Conservation (phyloP, 92 coral and sea anemone genomes). For the Paragorgia papillata region DNA sequence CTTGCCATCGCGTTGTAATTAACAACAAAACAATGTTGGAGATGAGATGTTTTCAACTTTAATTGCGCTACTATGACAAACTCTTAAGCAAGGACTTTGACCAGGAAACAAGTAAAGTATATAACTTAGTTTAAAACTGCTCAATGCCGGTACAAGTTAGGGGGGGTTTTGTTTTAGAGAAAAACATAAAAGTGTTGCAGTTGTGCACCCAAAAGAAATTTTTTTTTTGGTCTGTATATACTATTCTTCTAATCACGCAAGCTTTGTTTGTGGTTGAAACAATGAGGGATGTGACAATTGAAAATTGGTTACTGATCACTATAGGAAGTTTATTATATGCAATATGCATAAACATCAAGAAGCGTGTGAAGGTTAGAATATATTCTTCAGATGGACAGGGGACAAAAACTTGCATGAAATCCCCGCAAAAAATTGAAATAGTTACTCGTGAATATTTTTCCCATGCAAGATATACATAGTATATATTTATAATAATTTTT, state of each 20-base stretch:
- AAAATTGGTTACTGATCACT: not conserved
- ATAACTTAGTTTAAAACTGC: not conserved
- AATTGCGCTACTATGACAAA: conserved; percentile 34
- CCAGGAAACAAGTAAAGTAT: conserved; percentile 29
- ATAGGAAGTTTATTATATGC: too few species aligned
- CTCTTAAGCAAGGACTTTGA: not conserved
- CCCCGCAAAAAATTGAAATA: too few species aligned
- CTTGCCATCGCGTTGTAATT: conserved; percentile 1
- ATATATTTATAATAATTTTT: too few species aligned
- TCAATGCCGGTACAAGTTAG: too few species aligned
- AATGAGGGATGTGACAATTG: not conserved
- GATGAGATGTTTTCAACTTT: conserved; percentile 10
- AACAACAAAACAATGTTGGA: not conserved
- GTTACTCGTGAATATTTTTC: too few species aligned
- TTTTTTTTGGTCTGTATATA: not conserved
- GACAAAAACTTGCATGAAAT: too few species aligned
- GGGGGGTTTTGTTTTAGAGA: not conserved
- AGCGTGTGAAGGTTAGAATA: too few species aligned
- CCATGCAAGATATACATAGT: too few species aligned
- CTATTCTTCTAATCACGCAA: not conserved
- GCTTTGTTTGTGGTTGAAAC: not conserved
- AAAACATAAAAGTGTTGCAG: not conserved
- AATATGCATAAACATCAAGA: too few species aligned
- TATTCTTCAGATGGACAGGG: too few species aligned
- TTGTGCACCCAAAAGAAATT: not conserved